Percentiles rank a stretch among this genome's conserved stretches.
These are phyloP conservation scores for Serripes groenlandicus DNA, from an alignment of 2,888 invertebrate species.

Conservation along the genomic window DNA sequence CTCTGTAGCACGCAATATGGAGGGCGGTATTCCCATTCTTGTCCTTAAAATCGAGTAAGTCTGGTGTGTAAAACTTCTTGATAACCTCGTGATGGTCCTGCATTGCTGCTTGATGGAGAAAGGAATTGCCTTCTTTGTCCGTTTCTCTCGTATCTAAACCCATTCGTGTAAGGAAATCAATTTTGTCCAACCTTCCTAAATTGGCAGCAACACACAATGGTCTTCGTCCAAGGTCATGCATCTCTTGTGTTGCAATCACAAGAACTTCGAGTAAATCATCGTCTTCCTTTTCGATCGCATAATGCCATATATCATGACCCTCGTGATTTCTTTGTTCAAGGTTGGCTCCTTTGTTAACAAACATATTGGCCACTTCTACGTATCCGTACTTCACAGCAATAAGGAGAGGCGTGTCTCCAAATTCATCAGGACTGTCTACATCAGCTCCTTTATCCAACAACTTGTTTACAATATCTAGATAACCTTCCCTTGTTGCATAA, in stretches of 20 bases:
- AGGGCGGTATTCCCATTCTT: constrained; percentile 81
- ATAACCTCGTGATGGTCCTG: constrained; percentile 73
- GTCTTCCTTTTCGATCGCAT: constrained; percentile 74
- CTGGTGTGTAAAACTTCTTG: constrained; percentile 63
- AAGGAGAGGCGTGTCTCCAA: constrained; percentile 81
- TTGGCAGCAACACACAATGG: constrained; percentile 80
- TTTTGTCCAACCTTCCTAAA: constrained; percentile 74
- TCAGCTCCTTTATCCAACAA: constrained; percentile 79
- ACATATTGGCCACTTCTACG: constrained; percentile 68
- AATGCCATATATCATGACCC: constrained; percentile 80
- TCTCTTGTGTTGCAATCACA: constrained; percentile 14
- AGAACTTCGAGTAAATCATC: constrained; percentile 10
- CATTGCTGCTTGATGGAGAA: constrained; percentile 81
- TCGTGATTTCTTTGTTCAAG: constrained; percentile 74
- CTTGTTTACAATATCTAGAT: constrained; percentile 74
- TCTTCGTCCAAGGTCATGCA: constrained; percentile 42
- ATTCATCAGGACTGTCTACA: constrained; percentile 80
- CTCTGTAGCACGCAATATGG: constrained; percentile 82
- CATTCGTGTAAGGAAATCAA: constrained; percentile 72
- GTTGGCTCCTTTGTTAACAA: constrained; percentile 73
- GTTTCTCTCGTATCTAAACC: constrained; percentile 70
- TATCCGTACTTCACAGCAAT: constrained; percentile 79
- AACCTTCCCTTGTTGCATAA: constrained; percentile 84
- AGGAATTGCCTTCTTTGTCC: constrained; percentile 79
- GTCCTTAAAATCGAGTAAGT: constrained; percentile 74